phyloP scores from a whole-genome alignment of 2,888 invertebrate genomes.

The Sarcophaga rosellei region DNA sequence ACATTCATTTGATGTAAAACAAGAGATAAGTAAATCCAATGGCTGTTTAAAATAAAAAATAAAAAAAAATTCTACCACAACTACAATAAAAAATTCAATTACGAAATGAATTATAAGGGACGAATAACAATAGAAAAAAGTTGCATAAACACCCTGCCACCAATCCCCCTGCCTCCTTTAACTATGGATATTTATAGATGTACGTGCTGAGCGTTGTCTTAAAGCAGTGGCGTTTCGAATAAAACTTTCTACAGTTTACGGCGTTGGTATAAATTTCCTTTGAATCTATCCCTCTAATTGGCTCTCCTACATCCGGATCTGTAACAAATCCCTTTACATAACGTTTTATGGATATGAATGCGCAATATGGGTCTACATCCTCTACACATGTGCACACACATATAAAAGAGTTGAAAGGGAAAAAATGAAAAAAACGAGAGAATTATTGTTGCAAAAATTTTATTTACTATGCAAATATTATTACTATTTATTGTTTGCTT shows the following conservation, averaged over 20 bases:
- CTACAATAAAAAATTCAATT: constrained; percentile 12
- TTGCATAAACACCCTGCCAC: background rate
- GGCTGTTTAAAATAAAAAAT: background rate
- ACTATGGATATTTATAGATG: background rate
- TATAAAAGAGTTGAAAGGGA: background rate
- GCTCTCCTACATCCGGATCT: background rate
- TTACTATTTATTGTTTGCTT: constrained; percentile 50
- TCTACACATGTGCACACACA: background rate
- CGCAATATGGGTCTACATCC: background rate
- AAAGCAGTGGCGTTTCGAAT: background rate
- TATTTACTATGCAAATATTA: constrained; percentile 55
- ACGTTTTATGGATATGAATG: background rate
- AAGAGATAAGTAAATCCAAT: background rate
- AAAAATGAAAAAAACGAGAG: background rate
- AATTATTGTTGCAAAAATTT: constrained; percentile 35
- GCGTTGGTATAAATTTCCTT: background rate
- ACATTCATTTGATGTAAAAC: background rate
- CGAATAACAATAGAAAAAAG: background rate
- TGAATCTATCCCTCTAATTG: background rate
- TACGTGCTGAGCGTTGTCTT: background rate
- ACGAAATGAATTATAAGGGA: constrained; percentile 8
- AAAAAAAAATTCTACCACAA: background rate
- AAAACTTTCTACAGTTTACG: background rate
- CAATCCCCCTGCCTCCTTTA: background rate
- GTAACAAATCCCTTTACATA: background rate